Evolutionary conservation across 2,888 invertebrate species (phyloP), one percentile per base, ranked within the genome.

Genomic region (Selenia dentaria): DNA sequence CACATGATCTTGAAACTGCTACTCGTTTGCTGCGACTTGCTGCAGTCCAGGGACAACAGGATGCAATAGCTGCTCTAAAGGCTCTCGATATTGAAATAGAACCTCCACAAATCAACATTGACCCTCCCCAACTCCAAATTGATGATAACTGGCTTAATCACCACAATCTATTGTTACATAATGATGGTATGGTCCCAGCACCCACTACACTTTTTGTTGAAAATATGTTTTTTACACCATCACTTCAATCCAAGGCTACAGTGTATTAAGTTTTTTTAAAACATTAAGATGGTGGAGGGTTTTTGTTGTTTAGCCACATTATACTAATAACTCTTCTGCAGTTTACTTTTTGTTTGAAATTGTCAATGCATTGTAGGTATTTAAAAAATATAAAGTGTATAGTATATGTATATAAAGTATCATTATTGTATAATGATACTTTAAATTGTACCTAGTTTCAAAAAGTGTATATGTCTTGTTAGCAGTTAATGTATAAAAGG

Each of bases 21-120:
- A 79, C 81, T 1, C 77, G 91, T 9, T 69, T 91, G 31, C 79
- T 93, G 27, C 92, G 93, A 28, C 73, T 84, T 20, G 91, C 91
- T 26, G 94, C 94, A 1, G 92, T 93, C 3, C 87, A 90, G 54
- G 94, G 94, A 0, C 92, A 93, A 56, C 65, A 80, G 32, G 90
- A 93, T 49, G 94, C 94, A 1, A 82, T 88, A 26, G 74, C 81
- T 43, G 93, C 93, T 2, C 77, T 94, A 0, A 80, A 83, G 52
- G 55, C 64, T 1, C 65, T 90, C 0, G 70, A 85, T 3, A 54
- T 70, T 4, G 76, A 79, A 12, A 50, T 60, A 10, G 73, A 79
- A 48, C 62, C 73, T 12, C 55, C 64, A 4, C 51, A 48, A n/a
- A 46, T 57, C 2, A 56, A 59, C 22, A 41, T 53, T 9, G 67